phyloP scores from a whole-genome alignment of 2,888 invertebrate genomes.

The Hecatera dysodea region DNA sequence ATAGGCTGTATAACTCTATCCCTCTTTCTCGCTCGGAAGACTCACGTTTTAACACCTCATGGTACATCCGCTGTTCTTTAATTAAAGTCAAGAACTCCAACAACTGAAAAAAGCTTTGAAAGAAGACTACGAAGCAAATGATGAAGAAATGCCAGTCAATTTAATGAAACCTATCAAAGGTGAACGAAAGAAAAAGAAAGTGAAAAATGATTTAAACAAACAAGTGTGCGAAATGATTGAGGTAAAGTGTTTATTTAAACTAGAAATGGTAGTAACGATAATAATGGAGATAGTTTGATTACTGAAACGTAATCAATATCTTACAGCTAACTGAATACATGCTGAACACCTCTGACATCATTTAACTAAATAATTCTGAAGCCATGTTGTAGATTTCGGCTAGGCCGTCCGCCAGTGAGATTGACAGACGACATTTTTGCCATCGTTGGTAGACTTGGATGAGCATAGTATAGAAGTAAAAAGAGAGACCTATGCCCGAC shows the following conservation, averaged over 20 bases:
- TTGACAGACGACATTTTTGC: too few species aligned
- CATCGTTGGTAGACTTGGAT: too few species aligned
- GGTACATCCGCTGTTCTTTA: too few species aligned
- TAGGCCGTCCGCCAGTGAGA: too few species aligned
- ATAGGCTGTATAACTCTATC: too few species aligned
- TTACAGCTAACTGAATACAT: too few species aligned
- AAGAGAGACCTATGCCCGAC: too few species aligned
- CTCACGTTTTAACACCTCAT: too few species aligned
- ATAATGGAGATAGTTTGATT: too few species aligned
- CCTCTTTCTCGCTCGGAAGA: too few species aligned
- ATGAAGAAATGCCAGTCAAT: slow-evolving; percentile 75
- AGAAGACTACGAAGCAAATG: slow-evolving; percentile 77
- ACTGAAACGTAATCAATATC: too few species aligned
- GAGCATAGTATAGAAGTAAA: too few species aligned
- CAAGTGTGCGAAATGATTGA: slow-evolving; percentile 72
- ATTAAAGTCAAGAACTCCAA: slow-evolving; percentile 74
- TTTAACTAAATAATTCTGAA: not conserved
- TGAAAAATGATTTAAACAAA: slow-evolving; percentile 63
- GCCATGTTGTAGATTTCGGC: not conserved
- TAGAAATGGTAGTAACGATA: not conserved
- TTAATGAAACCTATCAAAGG: slow-evolving; percentile 67
- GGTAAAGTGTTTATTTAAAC: slow-evolving; percentile 62
- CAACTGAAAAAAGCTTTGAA: slow-evolving; percentile 76
- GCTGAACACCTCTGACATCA: not conserved
- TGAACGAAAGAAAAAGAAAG: slow-evolving; percentile 62